Evolutionary conservation across 30 jellyfish, hydroid and myxozoan genomes (phyloP), one percentile per base, ranked within the genome.

Genomic region (Nemopilema nomurai): DNA sequence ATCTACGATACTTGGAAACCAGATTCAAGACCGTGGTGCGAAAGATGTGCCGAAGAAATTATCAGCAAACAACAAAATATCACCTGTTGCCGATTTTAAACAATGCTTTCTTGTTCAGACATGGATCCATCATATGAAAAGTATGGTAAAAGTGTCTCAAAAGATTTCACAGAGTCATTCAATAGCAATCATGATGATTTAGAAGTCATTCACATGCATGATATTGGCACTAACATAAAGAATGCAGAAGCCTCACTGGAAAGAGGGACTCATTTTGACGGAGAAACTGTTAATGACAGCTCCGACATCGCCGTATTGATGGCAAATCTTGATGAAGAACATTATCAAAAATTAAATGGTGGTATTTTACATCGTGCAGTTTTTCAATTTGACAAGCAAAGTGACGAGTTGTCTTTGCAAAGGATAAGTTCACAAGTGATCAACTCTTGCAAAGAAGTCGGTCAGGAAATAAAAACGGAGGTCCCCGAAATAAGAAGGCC

Each of bases 221-320:
- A 76, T 76, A 52, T 51, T 49, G 79, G 81, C 27, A 81, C 49
- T 30, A 41, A 76, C 30, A 76, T 76, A 17, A 76, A 76, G 26
- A 76, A 76, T 52, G 87, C 87, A 52, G 75, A 76, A 52, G 78
- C 87, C 87, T 76, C 87, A 1, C 87, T 76, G 21, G 87, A 76
- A 62, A 25, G 87, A 25, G 49, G 87, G 31, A 76, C 75, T 26
- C 87, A 76, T 29, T 76, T 76, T 30, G 87, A 76, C 49, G 87
- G 87, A 41, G 51, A 25, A 30, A n/a, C 30, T 51, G 31, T 27
- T 51, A 41, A 76, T 27, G 80, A 76, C 62, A 63, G 73, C 73
- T 63, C 73, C 73, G 73, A 63, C 73, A 63, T 63, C 73, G 20
- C 73, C 30, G 73, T 63, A 63, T 63, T 6, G 57, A 41, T 41